Evolutionary conservation across 2,888 invertebrate species (phyloP).

Genomic region (Agrenia bidenticulata): DNA sequence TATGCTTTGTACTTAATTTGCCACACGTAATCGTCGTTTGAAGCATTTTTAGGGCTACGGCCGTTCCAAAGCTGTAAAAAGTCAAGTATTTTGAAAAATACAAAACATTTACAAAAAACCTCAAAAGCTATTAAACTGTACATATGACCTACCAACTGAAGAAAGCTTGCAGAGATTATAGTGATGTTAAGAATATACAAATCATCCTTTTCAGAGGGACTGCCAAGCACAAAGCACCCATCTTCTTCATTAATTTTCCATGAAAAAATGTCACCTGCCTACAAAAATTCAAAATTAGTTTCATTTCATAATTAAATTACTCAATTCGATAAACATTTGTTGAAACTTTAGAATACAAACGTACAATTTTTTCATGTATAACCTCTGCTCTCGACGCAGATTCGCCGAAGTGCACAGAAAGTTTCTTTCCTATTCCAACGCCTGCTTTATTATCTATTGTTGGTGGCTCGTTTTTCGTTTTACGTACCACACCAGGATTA

Average conservation of each 20-base stretch:
- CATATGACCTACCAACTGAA: conserved; percentile 30
- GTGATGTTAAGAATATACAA: conserved; percentile 41
- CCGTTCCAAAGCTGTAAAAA: conserved; percentile 38
- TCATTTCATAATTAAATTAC: too few relatives aligned
- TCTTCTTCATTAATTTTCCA: conserved; percentile 34
- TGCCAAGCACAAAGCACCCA: conserved; percentile 45
- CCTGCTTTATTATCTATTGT: too few relatives aligned
- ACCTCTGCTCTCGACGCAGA: not conserved
- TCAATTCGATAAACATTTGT: too few relatives aligned
- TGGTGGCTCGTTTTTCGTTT: too few relatives aligned
- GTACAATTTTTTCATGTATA: too few relatives aligned
- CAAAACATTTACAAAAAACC: not conserved
- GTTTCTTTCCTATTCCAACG: too few relatives aligned
- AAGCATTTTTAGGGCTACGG: conserved; percentile 27
- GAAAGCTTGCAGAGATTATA: conserved; percentile 35
- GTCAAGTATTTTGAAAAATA: not conserved
- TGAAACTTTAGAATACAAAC: too few relatives aligned
- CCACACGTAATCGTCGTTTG: conserved; percentile 39
- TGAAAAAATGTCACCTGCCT: conserved; percentile 11
- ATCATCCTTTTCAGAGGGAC: conserved; percentile 33
- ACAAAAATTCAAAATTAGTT: not conserved
- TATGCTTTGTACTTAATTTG: conserved; percentile 39
- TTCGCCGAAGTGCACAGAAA: conserved; percentile 7
- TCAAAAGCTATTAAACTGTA: not conserved
- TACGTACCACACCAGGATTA: not conserved